A percentile compares a stretch with the other conserved stretches of the same genome.
Conservation (phyloP, 2,113 vertebrate genomes). For the Callopanchax toddi region DNA sequence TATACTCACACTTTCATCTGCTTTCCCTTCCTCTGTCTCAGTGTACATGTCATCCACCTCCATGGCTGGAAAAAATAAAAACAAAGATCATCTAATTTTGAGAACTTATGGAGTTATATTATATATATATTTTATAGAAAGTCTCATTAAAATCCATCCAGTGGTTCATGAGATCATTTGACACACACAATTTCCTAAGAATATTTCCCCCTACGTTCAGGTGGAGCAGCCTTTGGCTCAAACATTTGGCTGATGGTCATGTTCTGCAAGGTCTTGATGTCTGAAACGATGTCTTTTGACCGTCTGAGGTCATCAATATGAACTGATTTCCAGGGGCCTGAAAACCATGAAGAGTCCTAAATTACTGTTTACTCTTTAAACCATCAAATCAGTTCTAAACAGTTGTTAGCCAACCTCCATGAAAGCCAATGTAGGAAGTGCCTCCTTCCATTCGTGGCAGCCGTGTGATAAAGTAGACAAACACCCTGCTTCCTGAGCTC, state of each 20-base stretch:
- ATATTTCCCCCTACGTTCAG: conserved; percentile 63
- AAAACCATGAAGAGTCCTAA: conserved; percentile 6
- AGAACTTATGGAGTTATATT: neutral
- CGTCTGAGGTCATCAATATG: conserved; percentile 93
- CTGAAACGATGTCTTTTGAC: conserved; percentile 87
- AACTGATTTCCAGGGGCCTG: conserved; percentile 91
- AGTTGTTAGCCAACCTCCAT: conserved; percentile 82
- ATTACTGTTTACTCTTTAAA: conserved; percentile 7
- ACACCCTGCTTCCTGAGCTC: conserved; percentile 61
- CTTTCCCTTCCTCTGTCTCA: conserved; percentile 39
- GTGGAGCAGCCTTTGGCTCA: conserved; percentile 49
- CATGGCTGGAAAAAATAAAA: conserved; percentile 63
- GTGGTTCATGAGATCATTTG: no score
- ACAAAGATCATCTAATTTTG: neutral
- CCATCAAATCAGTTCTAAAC: neutral
- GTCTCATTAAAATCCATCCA: no score
- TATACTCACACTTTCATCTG: conserved; percentile 60
- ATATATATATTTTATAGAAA: no score
- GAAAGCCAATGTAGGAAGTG: conserved; percentile 88
- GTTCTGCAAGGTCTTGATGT: conserved; percentile 86
- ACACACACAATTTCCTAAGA: neutral
- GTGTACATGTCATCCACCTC: conserved; percentile 71
- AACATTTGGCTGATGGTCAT: conserved; percentile 92
- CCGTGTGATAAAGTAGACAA: conserved; percentile 92
- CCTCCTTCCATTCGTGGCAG: conserved; percentile 88